Evolutionary conservation across 2,888 invertebrate genomes (phyloP), one percentile per base, ranked within the genome.

Genomic region (Melanophora roralis): DNA sequence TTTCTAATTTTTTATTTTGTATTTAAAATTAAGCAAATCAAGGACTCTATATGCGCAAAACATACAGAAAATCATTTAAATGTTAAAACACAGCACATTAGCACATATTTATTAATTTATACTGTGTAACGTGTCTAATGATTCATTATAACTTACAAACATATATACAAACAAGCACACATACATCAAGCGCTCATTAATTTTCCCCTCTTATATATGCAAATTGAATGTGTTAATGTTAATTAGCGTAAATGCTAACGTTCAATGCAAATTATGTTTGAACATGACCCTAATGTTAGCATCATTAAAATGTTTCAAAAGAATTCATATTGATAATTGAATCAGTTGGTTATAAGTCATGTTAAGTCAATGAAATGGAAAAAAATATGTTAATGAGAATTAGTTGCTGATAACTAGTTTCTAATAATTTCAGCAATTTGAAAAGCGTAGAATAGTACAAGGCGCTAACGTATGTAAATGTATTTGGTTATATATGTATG

Each of bases 291-390:
- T 32, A 43, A 36, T 69, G 19, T 65, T 12, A 65, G 64, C 38
- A 49, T 40, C 27, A 38, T 60, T 47, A 55, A 32, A 68, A 43
- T 57, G 16, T 49, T 67, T 72, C 40, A 53, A 38, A 36, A 49
- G 38, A 75, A 62, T 67, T 75, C 60, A 53, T 75, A 67, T 64
- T 71, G 79, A 55, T 80, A 80, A 76, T 80, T 75, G 71, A 76
- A 80, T 80, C 71, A 75, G 60, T 75, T 62, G 55, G 67, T 62
- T 68, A 69, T 69, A 76, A 76, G 71, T 62, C 69, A 75, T 75
- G 60, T 60, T 14, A 60, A 73, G 53, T 76, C 69, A 69, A 69
- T 76, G 68, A 47, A 64, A 69, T 69, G 69, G 69, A 76, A 76
- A 75, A 27, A 69, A 64, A 51, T 67, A 74, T 67, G 67, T 64